A percentile compares a stretch with the other conserved stretches of the same genome.
Evolutionary conservation across 1,140 invertebrate species (phyloP).

Genomic region (Eurosta solidaginis): DNA sequence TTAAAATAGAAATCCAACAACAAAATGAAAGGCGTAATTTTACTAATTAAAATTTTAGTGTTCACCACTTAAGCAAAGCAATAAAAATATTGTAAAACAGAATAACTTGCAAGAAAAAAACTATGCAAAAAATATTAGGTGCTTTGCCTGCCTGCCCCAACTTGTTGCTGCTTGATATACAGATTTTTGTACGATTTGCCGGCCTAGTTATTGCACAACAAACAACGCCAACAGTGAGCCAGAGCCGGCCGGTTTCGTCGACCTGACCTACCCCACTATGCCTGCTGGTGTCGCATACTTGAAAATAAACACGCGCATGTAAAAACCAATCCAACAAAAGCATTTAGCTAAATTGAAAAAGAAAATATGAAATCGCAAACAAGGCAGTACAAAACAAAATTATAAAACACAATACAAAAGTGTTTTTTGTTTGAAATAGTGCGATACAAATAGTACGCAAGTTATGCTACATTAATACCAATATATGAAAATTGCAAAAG

Average conservation of each 20-base stretch:
- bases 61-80: neutral
- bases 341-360: neutral
- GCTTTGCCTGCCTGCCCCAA: neutral
- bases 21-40: slow-evolving; percentile 11
- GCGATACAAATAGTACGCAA: neutral
- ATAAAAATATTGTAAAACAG: slow-evolving; percentile 16
- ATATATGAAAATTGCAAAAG: too few relatives aligned
- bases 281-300: neutral
- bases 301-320: neutral
- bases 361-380: neutral
- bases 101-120: neutral
- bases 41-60: slow-evolving; percentile 27
- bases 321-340: neutral
- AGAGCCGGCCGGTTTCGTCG: neutral
- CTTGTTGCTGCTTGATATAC: neutral
- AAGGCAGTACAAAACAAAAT: neutral
- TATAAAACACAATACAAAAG: neutral
- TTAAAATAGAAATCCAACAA: neutral
- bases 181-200: too few relatives aligned
- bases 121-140: slow-evolving; percentile 19
- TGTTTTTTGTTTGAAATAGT: neutral
- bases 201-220: neutral
- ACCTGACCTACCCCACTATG: slow-evolving; percentile 13
- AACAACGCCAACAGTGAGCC: neutral
- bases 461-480: neutral